Percentiles rank a stretch among this genome's conserved stretches.
Evolutionary conservation across 2,797 vertebrate genomes (phyloP).

Genomic region (Choloepus didactylus): DNA sequence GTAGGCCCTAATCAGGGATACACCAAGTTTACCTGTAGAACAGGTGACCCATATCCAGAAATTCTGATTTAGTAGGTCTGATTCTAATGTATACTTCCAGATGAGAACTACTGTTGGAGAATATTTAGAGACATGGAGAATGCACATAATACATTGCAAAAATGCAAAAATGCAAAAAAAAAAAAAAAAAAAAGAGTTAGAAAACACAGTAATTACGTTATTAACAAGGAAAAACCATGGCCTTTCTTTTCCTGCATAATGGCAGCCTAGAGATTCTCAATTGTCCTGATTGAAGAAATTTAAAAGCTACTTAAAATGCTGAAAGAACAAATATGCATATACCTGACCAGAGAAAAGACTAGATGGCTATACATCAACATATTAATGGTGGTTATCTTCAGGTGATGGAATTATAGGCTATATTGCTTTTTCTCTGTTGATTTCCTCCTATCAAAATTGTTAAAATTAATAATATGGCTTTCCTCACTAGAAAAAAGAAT

Average conservation of each 20-base stretch:
- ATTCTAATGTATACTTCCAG: background rate
- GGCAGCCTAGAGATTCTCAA: slow-evolving; percentile 24
- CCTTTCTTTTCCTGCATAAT: background rate
- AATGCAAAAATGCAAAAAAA: background rate
- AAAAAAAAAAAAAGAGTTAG: background rate
- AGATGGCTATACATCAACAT: background rate
- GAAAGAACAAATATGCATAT: slow-evolving; percentile 49
- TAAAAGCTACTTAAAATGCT: slow-evolving; percentile 64
- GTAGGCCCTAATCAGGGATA: background rate
- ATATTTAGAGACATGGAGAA: slow-evolving; percentile 31
- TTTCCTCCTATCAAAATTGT: slow-evolving; percentile 63
- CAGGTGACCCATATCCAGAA: background rate
- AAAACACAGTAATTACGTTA: slow-evolving; percentile 21
- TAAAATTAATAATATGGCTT: slow-evolving; percentile 46
- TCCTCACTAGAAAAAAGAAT: slow-evolving; percentile 61
- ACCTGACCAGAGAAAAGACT: slow-evolving; percentile 23
- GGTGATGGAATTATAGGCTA: slow-evolving; percentile 10
- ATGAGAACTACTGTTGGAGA: slow-evolving; percentile 53
- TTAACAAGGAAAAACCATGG: background rate
- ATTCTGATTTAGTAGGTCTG: slow-evolving; percentile 21
- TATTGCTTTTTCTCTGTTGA: slow-evolving; percentile 9
- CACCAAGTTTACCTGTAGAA: background rate
- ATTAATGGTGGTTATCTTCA: slow-evolving; percentile 14
- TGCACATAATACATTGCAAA: background rate
- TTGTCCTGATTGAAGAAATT: slow-evolving; percentile 20